Conservation (phyloP, 2,888 invertebrate species). For the Chironomus riparius region DNA sequence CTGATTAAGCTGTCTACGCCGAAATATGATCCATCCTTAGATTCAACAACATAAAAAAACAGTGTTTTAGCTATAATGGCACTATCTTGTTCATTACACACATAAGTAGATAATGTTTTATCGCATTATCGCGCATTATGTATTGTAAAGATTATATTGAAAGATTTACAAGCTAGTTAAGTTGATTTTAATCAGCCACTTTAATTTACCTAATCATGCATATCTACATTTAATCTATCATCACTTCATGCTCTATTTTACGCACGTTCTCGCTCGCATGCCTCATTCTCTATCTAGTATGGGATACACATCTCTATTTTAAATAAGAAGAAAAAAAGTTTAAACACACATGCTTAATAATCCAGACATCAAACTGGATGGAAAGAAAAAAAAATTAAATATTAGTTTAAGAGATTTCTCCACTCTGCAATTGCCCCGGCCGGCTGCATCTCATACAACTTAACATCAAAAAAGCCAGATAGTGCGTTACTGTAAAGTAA, state of each 20-base stretch:
- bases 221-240: not conserved
- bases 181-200: constrained; percentile 1
- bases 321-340: not conserved
- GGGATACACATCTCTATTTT: not conserved
- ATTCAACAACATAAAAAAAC: not conserved
- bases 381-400: not conserved
- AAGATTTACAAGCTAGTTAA: not conserved
- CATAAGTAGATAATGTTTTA: constrained; percentile 19
- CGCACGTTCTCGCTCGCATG: not conserved
- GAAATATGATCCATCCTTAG: constrained; percentile 13
- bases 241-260: not conserved
- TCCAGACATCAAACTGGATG: not conserved
- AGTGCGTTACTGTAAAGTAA: not conserved
- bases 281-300: not conserved
- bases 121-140: constrained; percentile 14
- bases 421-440: not conserved
- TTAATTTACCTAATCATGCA: constrained; percentile 1
- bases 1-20: constrained; percentile 24
- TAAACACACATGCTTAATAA: not conserved
- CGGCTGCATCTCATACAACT: not conserved
- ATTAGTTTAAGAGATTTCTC: constrained; percentile 1
- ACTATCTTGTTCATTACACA: not conserved
- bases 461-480: not conserved
- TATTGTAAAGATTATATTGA: not conserved
- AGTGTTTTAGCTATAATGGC: not conserved